These are phyloP conservation scores for Litocranius walleri DNA, from an alignment of 2,113 vertebrate genomes.

Conservation along the genomic window DNA sequence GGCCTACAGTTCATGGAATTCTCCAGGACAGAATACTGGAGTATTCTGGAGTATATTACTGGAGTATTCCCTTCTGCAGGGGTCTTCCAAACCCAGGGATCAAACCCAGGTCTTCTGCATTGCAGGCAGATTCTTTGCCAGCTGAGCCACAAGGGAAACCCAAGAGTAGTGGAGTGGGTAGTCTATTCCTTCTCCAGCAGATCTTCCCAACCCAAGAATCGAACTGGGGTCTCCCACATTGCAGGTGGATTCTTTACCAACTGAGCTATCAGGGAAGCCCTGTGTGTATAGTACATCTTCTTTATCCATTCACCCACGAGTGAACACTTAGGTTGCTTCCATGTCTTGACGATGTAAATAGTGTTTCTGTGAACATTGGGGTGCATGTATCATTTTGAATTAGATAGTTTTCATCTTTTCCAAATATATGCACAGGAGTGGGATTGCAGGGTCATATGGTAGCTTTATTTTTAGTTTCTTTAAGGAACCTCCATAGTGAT, in stretches of 20 bases:
- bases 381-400: not conserved
- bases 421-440: rapidly evolving
- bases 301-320: not conserved
- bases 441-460: not conserved
- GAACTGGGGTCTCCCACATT: not conserved
- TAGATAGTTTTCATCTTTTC: not conserved
- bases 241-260: not conserved
- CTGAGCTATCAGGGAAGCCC: not conserved
- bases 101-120: not conserved
- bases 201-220: not conserved
- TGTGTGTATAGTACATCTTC: not conserved
- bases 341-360: not conserved
- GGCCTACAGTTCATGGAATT: not conserved
- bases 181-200: not conserved
- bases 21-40: not conserved
- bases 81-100: not conserved
- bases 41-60: not conserved
- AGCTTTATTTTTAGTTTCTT: not conserved
- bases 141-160: not conserved
- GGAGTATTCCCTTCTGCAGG: not conserved
- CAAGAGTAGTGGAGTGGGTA: not conserved
- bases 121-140: not conserved
- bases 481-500: not conserved
- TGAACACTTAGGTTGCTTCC: not conserved
- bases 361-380: not conserved